Evolutionary conservation across 2,888 invertebrate species (phyloP).

Genomic region (Himalopsyche anomala): DNA sequence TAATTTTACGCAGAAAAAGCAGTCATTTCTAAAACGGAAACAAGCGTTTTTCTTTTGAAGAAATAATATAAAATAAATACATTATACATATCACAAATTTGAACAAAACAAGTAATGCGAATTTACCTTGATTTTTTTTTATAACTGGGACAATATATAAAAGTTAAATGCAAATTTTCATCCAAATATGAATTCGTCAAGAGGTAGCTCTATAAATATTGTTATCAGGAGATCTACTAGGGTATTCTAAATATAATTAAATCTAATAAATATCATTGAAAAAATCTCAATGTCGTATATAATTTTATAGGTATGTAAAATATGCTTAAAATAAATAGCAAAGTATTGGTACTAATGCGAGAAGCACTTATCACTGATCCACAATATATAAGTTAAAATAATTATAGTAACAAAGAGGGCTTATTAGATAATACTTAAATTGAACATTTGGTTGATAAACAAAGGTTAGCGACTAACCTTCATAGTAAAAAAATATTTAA

Average conservation of each 20-base stretch:
- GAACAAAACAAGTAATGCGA: not conserved
- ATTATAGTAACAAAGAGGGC: conserved; percentile 48
- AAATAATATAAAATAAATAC: conserved; percentile 21
- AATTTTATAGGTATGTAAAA: conserved; percentile 2
- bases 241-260: not conserved
- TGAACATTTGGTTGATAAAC: conserved; percentile 61
- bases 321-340: conserved; percentile 59
- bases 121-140: not conserved
- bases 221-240: conserved; percentile 3
- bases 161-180: conserved; percentile 37
- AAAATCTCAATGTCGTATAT: conserved; percentile 35
- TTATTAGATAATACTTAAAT: conserved; percentile 49
- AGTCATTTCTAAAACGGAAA: conserved; percentile 27
- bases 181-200: conserved; percentile 14
- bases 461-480: conserved; percentile 54
- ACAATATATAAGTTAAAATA: conserved; percentile 45
- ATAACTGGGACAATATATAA: not conserved
- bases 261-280: conserved; percentile 20
- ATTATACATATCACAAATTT: not conserved
- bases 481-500: conserved; percentile 50
- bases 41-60: not conserved
- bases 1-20: not conserved
- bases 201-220: conserved; percentile 10
- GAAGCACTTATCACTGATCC: conserved; percentile 59
- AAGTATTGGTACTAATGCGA: conserved; percentile 65